A percentile compares a stretch with the other conserved stretches of the same genome.
Evolutionary conservation across 2,113 vertebrate species (phyloP).

Genomic region (Oxyura jamaicensis): DNA sequence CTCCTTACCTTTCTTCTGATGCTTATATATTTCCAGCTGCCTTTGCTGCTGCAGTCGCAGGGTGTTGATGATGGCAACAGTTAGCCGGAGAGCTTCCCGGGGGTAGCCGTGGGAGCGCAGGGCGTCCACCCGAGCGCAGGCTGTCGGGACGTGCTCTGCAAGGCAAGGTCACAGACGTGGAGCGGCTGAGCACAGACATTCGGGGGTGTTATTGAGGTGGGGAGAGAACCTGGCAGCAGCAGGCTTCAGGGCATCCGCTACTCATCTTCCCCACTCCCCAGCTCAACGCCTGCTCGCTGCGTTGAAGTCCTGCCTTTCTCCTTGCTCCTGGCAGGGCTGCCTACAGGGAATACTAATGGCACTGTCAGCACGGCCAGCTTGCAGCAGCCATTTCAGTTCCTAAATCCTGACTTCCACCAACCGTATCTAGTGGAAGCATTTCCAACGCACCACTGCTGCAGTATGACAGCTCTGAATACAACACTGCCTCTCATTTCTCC

Average conservation of each 20-base stretch:
- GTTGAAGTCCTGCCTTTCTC: neutral
- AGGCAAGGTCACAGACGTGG: slow-evolving; percentile 24
- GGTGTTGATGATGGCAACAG: slow-evolving; percentile 96
- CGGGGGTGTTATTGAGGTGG: fast-evolving
- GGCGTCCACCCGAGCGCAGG: slow-evolving; percentile 95
- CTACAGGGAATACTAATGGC: neutral
- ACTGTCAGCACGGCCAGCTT: neutral
- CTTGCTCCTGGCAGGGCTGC: neutral
- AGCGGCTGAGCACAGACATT: neutral
- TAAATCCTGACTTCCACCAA: neutral
- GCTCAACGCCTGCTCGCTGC: neutral
- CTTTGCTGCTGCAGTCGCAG: slow-evolving; percentile 94
- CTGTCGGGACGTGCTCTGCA: slow-evolving; percentile 95
- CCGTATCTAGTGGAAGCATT: neutral
- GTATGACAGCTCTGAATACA: neutral
- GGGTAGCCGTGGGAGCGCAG: slow-evolving; percentile 97
- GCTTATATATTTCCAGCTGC: slow-evolving; percentile 97
- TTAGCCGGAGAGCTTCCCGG: slow-evolving; percentile 94
- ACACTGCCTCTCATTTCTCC: neutral
- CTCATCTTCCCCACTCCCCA: neutral
- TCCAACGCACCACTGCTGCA: neutral
- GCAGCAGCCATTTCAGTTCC: neutral
- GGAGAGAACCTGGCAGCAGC: neutral
- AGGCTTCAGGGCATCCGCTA: neutral
- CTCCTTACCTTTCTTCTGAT: slow-evolving; percentile 96